These are phyloP conservation scores for Noctua comes DNA, from an alignment of 2,888 invertebrate species.

Conservation along the genomic window DNA sequence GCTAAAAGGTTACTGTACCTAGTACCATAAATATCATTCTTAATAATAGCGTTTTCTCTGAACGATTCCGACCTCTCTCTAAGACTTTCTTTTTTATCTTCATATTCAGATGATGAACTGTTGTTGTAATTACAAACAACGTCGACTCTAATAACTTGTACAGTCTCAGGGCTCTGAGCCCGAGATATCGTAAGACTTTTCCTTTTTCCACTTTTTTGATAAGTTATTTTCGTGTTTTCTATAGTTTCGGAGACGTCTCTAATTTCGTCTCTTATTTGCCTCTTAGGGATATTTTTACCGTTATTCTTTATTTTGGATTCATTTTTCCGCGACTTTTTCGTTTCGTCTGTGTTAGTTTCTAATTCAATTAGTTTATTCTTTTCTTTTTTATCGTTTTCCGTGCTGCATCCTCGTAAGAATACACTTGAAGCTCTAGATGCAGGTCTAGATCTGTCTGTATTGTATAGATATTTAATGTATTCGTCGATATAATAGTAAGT, in stretches of 20 bases:
- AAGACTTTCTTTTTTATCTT: constrained; percentile 70
- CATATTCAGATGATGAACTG: constrained; percentile 73
- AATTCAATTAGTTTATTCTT: constrained; percentile 79
- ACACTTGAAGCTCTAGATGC: constrained; percentile 81
- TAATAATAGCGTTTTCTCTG: constrained; percentile 69
- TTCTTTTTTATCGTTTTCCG: constrained; percentile 65
- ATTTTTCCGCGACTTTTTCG: constrained; percentile 68
- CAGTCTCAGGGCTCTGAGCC: constrained; percentile 85
- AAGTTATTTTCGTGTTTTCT: constrained; percentile 79
- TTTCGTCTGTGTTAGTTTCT: constrained; percentile 64
- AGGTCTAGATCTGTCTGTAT: constrained; percentile 79
- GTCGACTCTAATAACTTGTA: constrained; percentile 88
- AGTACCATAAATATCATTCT: constrained; percentile 76
- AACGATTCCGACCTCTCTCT: constrained; percentile 56
- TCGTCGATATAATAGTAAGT: constrained; percentile 83
- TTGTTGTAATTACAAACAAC: constrained; percentile 83
- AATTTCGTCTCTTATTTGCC: constrained; percentile 60
- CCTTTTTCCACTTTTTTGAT: constrained; percentile 80
- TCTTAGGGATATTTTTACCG: constrained; percentile 57
- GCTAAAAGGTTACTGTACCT: constrained; percentile 79
- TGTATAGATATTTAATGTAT: constrained; percentile 83
- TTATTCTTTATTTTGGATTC: constrained; percentile 67
- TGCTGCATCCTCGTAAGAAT: constrained; percentile 71
- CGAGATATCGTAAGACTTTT: constrained; percentile 87
- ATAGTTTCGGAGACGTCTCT: constrained; percentile 63